Evolutionary conservation across 2,888 invertebrate species (phyloP).

Genomic region (Phlogophora meticulosa): DNA sequence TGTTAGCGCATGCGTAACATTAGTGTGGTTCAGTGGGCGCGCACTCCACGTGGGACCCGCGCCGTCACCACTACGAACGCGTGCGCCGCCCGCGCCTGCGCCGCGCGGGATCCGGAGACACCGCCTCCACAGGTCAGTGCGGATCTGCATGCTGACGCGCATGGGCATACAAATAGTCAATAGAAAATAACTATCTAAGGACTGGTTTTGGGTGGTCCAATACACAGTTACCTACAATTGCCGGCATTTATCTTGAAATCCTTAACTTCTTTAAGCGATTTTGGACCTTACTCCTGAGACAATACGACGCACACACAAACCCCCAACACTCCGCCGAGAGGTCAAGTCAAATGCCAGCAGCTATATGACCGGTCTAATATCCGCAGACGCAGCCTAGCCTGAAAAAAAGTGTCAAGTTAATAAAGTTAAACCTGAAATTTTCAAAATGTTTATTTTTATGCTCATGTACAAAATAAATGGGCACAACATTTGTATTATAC

Average conservation of each 20-base stretch:
- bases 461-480: conserved; percentile 30
- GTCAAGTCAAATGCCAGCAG: no score
- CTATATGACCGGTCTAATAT: not conserved
- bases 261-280: no score
- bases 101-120: conserved; percentile 93
- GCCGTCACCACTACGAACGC: conserved; percentile 97
- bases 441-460: conserved; percentile 32
- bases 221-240: no score
- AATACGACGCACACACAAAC: no score
- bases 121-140: conserved; percentile 91
- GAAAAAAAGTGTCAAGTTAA: not conserved
- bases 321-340: no score
- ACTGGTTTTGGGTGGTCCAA: not conserved
- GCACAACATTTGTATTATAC: conserved; percentile 41
- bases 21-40: conserved; percentile 89
- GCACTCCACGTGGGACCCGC: conserved; percentile 96
- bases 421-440: not conserved
- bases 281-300: no score
- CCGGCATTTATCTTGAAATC: no score
- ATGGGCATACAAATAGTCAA: conserved; percentile 34
- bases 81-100: conserved; percentile 93
- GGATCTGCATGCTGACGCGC: conserved; percentile 6
- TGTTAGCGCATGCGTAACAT: conserved; percentile 91
- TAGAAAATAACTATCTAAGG: not conserved
- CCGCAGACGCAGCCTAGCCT: not conserved